phyloP scores from a whole-genome alignment of 2,888 invertebrate genomes.

The Rhagonycha fulva region DNA sequence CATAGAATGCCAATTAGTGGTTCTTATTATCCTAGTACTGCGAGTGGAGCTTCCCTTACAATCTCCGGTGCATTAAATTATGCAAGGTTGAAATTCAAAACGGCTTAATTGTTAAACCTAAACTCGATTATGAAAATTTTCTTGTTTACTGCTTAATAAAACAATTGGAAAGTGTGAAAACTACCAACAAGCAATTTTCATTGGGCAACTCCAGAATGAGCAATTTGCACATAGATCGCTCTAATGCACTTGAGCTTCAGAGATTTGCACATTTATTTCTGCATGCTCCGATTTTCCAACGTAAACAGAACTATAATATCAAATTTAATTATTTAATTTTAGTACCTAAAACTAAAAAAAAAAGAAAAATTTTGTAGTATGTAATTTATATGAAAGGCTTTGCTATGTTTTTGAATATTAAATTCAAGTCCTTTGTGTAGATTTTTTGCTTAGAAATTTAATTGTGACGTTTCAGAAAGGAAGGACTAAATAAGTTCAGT shows the following conservation, averaged over 20 bases:
- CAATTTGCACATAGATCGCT: not conserved
- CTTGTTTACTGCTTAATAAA: not conserved
- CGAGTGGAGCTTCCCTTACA: not conserved
- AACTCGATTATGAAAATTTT: not conserved
- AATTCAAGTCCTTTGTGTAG: not conserved
- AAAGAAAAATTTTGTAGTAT: too few relatives aligned
- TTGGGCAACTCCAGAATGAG: not conserved
- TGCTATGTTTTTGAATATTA: not conserved
- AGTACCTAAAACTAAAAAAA: too few relatives aligned
- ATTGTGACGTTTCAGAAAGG: constrained; percentile 10
- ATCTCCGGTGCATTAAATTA: not conserved
- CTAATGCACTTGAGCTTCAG: not conserved
- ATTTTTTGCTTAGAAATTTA: constrained; percentile 6
- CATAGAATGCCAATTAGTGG: not conserved
- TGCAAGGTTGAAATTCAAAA: not conserved
- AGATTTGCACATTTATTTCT: not conserved
- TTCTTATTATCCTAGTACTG: not conserved
- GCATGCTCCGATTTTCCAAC: not conserved
- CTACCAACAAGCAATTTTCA: not conserved
- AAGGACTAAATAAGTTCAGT: not conserved
- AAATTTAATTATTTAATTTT: not conserved
- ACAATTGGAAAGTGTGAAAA: not conserved
- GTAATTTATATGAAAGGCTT: not conserved
- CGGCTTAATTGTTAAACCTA: not conserved
- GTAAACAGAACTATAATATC: not conserved